Conservation (phyloP, 2,113 vertebrate species). For the Pelodiscus sinensis region DNA sequence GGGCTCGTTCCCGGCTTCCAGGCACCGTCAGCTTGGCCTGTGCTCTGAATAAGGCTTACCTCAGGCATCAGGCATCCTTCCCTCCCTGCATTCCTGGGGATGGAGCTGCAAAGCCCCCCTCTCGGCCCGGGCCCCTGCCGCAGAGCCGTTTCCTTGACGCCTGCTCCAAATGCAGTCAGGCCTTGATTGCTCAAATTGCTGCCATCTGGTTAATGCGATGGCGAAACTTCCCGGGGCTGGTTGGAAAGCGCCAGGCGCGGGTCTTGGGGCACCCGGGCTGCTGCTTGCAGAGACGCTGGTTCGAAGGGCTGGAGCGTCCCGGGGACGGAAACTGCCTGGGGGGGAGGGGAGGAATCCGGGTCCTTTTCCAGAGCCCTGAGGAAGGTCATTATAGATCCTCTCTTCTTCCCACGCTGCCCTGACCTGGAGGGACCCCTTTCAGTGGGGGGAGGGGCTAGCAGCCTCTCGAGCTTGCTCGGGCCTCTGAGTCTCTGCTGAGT, state of each 20-base stretch:
- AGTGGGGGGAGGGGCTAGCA: not conserved
- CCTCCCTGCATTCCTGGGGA: slow-evolving; percentile 55
- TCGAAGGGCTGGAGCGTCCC: not conserved
- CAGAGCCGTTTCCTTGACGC: not conserved
- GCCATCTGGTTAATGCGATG: slow-evolving; percentile 50
- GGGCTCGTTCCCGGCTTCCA: not conserved
- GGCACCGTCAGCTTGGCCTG: not conserved
- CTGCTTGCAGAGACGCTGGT: not conserved
- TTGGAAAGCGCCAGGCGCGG: not conserved
- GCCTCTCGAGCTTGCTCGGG: not conserved
- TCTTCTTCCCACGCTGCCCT: not conserved
- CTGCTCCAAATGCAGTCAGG: not conserved
- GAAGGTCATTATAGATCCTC: not conserved
- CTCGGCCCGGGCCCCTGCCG: not conserved
- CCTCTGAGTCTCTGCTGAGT: not conserved
- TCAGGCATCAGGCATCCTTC: slow-evolving; percentile 61
- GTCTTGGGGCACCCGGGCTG: not conserved
- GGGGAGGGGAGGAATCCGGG: not conserved
- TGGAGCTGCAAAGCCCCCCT: slow-evolving; percentile 2
- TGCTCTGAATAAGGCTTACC: slow-evolving; percentile 61
- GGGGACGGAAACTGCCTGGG: not conserved
- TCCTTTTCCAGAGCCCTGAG: not conserved
- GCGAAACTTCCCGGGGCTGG: slow-evolving; percentile 1
- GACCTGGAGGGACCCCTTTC: not conserved
- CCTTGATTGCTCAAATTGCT: slow-evolving; percentile 7